Evolutionary conservation across 2,113 vertebrate genomes (phyloP), one percentile per base, ranked within the genome.

Genomic region (Mormoops blainvillei): DNA sequence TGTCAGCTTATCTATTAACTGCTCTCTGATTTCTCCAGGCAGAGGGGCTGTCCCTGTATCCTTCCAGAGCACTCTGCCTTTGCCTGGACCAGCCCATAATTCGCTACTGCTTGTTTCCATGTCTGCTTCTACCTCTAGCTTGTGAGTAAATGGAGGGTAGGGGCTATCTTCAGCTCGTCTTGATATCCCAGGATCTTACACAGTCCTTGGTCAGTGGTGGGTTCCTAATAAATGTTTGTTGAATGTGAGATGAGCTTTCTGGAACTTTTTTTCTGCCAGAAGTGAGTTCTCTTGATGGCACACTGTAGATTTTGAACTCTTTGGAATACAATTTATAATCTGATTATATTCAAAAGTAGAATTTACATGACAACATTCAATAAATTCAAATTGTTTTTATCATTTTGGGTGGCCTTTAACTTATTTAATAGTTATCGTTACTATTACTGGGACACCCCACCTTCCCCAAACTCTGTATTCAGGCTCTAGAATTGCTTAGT

Each of bases 361-460:
- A 81, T 87, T 70, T 82, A 88, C 73, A 96, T 74, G 80, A 89
- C 89, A 94, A 81, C 84, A 96, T 91, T 94, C 58, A 73, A 90
- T 97, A 83, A 71, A 92, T 95, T 95, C 36, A 91, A 48, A 63
- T 31, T 15, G 8, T 73, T 81, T 41, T 31, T 22, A 85, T 87
- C 33, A 94, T 95, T 94, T 97, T 78, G 43, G 84, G 45, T 97
- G 71, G 28, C 54, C 95, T 92, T 94, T 97, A 77, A 86, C 81
- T 91, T 93, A 83, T 83, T 91, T 81, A 94, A 82, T 92, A 92
- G 71, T 87, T 87, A 85, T 70, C 43, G 67, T 83, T 70, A 73
- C 26, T 86, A 91, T 65, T 50, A 54, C 18, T 86, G 41, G 65
- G 33, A 45, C 13, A 8, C 22, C 19, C 26, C 8, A 20, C 52